Base-by-base conservation (phyloP, 2,113 vertebrate genomes). In the Gymnobelideus leadbeateri region DNA sequence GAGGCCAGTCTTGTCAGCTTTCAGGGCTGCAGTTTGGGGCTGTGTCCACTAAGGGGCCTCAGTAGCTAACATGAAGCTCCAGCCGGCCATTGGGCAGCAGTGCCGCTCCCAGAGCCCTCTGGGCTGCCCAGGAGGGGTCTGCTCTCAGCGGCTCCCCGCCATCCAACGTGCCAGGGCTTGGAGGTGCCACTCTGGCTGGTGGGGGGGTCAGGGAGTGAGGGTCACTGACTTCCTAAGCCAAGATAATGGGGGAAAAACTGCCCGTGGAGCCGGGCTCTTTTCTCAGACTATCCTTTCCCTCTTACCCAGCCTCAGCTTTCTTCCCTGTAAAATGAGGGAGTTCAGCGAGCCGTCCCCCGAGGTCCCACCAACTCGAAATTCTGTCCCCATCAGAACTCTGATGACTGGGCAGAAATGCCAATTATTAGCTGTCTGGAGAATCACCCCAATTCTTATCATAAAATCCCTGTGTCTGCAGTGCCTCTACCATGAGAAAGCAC, bases 61-160 rank as follows among this genome's bases (percentile, higher is more conserved):
- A 84, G 68, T 23, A 0, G 8, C n/a, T 16, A n/a, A n/a, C 37
- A 84, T 2, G 68, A 37, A 7, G 37, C 68, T 49, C 47, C 4
- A 4, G 10, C 1, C 5, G 0, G 21, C 12, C 0, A 37, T 6
- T 4, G 5, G 7, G n/a, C 68, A 6, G 68, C 61, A 3, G 52
- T 6, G 68, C 12, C 9, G 5, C 53, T 54, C 55, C 25, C 55
- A 28, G 25, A 9, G 52, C 3, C 21, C 55, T 19, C 25, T 1
- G 5, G 55, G 55, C 55, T 57, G 55, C 19, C 26, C 2, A 28
- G 57, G 28, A 61, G 31, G 57, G 57, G 28, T 28, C 57, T 11
- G 2, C 57, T 61, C 28, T 61, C 57, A 57, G 25, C 7, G 26
- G 55, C 55, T 57, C 25, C 55, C 8, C 6, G 54, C 25, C 54